Evolutionary conservation across 1,140 invertebrate species (phyloP), one percentile per base, ranked within the genome.

Genomic region (Ceratosolen fusciceps): DNA sequence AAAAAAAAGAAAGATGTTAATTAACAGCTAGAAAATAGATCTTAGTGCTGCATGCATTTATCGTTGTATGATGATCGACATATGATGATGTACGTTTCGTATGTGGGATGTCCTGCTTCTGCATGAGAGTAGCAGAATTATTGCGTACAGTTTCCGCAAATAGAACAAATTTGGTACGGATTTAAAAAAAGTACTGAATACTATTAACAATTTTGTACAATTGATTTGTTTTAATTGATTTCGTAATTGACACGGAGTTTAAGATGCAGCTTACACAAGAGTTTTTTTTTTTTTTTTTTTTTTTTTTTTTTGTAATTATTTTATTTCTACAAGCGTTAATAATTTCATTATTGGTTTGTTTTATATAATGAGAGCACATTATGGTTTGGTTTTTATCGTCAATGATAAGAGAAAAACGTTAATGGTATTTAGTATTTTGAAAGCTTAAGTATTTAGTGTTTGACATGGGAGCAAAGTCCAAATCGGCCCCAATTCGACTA

Each of bases 31-130:
- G 84, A 79, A n/a, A n/a, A 83, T 86, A 87, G 83, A 83, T 81
- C 82, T 83, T 86, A 86, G 84, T 84, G 85, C 83, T 87, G 85
- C 84, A 87, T 87, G 84, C 84, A 87, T 87, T 86, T 86, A 86
- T 83, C 67, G 65, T 72, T 79, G 62, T 71, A 74, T 76, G 54
- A 71, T 71, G 72, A 72, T 80, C 65, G 54, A 70, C 52, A 70
- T 70, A 70, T 75, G 78, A 70, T 75, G 78, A 75, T 80, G 58
- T 54, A 79, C 72, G 52, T 80, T 80, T 71, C 31, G 73, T 76
- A 72, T 72, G 73, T 80, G 67, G 70, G 71, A 76, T 75, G 16
- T 71, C 54, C 74, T 76, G 79, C 74, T 77, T 72, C 67, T 65
- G 68, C 49, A 54, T 54, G 68, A 62, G 52, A 73, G 37, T 80